These are phyloP conservation scores for Pteruthius melanotis DNA, from an alignment of 2,113 vertebrate species.

Conservation along the genomic window DNA sequence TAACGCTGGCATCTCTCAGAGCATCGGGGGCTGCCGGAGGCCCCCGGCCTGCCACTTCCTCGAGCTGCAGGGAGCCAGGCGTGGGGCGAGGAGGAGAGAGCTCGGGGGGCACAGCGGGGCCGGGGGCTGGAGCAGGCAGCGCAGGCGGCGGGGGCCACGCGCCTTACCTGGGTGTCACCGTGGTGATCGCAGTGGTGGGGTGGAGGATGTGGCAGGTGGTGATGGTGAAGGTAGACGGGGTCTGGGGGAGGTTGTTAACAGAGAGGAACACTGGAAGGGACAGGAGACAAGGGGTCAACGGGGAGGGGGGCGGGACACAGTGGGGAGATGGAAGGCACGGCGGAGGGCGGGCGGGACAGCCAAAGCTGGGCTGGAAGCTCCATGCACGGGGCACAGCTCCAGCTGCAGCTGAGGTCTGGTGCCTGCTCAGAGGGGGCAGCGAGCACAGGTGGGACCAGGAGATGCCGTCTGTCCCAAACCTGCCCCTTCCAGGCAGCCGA, in stretches of 20 bases:
- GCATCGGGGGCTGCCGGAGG: not conserved
- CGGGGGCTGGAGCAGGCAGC: not conserved
- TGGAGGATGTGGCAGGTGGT: conserved; percentile 81
- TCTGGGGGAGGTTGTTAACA: conserved; percentile 77
- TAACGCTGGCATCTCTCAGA: conserved; percentile 25
- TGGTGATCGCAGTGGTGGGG: conserved; percentile 73
- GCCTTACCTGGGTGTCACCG: conserved; percentile 79
- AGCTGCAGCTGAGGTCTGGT: rapidly evolving
- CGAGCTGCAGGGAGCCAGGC: not conserved
- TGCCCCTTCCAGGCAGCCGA: rapidly evolving
- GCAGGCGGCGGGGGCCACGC: not conserved
- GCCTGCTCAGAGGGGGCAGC: not conserved
- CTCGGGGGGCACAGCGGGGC: not conserved
- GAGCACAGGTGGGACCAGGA: not conserved
- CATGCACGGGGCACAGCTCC: rapidly evolving
- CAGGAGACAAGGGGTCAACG: conserved; percentile 53
- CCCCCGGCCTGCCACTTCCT: conserved; percentile 36
- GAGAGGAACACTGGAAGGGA: conserved; percentile 78
- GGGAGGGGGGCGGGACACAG: not conserved
- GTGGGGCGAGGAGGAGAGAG: not conserved
- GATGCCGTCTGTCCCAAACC: not conserved
- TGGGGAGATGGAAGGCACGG: not conserved
- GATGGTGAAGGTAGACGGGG: conserved; percentile 80
- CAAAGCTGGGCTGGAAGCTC: not conserved
- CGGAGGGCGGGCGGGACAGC: not conserved